These are phyloP conservation scores for Cyprinodon diabolis DNA, from an alignment of 2,797 vertebrate genomes.

Conservation along the genomic window DNA sequence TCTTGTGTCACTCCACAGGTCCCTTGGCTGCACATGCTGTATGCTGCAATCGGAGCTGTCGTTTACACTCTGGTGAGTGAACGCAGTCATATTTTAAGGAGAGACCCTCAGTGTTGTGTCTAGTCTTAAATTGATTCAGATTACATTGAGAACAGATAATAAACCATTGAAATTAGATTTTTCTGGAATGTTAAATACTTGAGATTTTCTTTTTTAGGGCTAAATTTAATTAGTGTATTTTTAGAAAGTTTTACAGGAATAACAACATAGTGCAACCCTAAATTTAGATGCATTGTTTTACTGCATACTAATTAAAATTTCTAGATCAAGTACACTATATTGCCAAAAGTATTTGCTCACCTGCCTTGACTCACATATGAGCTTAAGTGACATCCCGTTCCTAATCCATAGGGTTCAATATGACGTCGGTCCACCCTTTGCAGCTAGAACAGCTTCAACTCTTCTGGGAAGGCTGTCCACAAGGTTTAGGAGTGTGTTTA, in stretches of 20 bases:
- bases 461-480: too few relatives aligned
- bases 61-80: slow-evolving; percentile 93
- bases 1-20: slow-evolving; percentile 78
- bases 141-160: slow-evolving; percentile 1
- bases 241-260: not conserved
- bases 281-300: not conserved
- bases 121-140: slow-evolving; percentile 7
- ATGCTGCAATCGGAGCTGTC: slow-evolving; percentile 89
- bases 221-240: too few relatives aligned
- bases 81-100: not conserved
- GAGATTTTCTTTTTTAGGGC: not conserved
- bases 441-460: too few relatives aligned
- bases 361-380: too few relatives aligned
- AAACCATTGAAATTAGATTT: slow-evolving; percentile 1
- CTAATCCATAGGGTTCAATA: too few relatives aligned
- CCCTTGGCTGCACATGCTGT: slow-evolving; percentile 95
- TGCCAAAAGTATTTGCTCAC: too few relatives aligned
- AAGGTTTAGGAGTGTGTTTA: too few relatives aligned
- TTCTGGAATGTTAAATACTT: not conserved
- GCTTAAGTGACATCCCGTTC: too few relatives aligned
- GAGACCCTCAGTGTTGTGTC: not conserved
- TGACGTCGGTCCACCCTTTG: too few relatives aligned
- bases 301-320: not conserved
- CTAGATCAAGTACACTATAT: too few relatives aligned
- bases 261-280: not conserved